phyloP scores from a whole-genome alignment of 2,888 invertebrate species.

The Phyto melanocephala region DNA sequence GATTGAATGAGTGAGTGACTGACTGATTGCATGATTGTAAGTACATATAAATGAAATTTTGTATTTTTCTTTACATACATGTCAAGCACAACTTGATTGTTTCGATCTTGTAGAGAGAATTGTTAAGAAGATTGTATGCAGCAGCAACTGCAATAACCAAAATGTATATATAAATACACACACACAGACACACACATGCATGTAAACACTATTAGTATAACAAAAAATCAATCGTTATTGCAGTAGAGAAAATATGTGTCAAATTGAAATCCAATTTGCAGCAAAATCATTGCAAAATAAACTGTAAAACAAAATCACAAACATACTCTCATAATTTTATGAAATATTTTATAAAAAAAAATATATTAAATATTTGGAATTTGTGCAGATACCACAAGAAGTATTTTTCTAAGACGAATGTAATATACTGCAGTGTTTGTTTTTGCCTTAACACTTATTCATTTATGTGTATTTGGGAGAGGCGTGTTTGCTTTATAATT shows the following conservation, averaged over 20 bases:
- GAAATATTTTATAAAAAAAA: neutral
- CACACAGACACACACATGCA: neutral
- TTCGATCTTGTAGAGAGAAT: slow-evolving; percentile 54
- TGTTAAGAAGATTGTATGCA: slow-evolving; percentile 47
- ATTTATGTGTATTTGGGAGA: neutral
- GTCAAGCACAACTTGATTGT: slow-evolving; percentile 65
- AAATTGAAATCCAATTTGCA: slow-evolving; percentile 64
- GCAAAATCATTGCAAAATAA: slow-evolving; percentile 57
- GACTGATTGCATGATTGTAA: slow-evolving; percentile 17
- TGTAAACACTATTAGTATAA: too few relatives aligned
- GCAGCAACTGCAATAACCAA: neutral
- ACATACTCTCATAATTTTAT: neutral
- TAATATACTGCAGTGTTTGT: slow-evolving; percentile 25
- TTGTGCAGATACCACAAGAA: neutral
- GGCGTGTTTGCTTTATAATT: neutral
- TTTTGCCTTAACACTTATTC: neutral
- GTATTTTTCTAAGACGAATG: neutral
- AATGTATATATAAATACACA: too few relatives aligned
- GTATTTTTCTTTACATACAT: slow-evolving; percentile 54
- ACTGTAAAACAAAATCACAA: neutral
- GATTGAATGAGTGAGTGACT: neutral
- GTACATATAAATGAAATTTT: slow-evolving; percentile 53
- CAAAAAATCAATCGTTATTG: neutral
- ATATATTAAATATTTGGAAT: neutral
- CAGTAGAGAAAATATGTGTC: slow-evolving; percentile 50